Evolutionary conservation across 2,113 vertebrate genomes (phyloP), one percentile per base, ranked within the genome.

Genomic region (Phrynosoma blainvillii): DNA sequence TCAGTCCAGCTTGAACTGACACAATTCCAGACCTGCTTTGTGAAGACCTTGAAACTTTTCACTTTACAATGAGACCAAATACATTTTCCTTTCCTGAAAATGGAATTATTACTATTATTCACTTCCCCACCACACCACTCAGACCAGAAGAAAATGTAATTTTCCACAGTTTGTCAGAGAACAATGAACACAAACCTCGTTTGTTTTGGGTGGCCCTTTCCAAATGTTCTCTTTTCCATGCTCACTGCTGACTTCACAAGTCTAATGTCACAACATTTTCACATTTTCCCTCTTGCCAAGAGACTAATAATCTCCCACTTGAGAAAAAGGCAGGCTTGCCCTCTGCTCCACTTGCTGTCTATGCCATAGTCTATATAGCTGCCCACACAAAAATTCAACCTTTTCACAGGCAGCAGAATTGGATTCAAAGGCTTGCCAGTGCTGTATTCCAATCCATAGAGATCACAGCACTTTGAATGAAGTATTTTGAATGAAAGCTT

Each of bases 311-410:
- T 76, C 32, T 65, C 79, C 54, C 1, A 2, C 52, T 2, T 84
- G 68, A 93, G 77, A 94, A 91, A 96, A 94, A 89, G 84, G 93
- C 83, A 87, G 91, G 91, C 88, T 94, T 93, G 89, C 92, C 94
- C 85, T 88, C 87, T n/a, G n/a, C n/a, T n/a, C n/a, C 86, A 47
- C 47, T 87, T 89, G 87, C 86, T 85, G 87, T 82, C 65, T 90
- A 77, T 88, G 87, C 89, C 93, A 86, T 86, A 86, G 89, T 79
- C 90, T 92, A 90, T 88, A 87, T 85, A 92, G 88, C 89, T 90
- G 52, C 93, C 93, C 94, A 92, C 95, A 95, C 94, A 95, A 91
- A 94, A 93, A 95, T 95, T 91, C 85, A 40, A 70, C 70, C 81
- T 90, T 94, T 94, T 94, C 90, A 70, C 78, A 52, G 86, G 66